A percentile compares a stretch with the other conserved stretches of the same genome.
Evolutionary conservation across 1,140 invertebrate genomes (phyloP).

Genomic region (Akabosia matsudoensis): DNA sequence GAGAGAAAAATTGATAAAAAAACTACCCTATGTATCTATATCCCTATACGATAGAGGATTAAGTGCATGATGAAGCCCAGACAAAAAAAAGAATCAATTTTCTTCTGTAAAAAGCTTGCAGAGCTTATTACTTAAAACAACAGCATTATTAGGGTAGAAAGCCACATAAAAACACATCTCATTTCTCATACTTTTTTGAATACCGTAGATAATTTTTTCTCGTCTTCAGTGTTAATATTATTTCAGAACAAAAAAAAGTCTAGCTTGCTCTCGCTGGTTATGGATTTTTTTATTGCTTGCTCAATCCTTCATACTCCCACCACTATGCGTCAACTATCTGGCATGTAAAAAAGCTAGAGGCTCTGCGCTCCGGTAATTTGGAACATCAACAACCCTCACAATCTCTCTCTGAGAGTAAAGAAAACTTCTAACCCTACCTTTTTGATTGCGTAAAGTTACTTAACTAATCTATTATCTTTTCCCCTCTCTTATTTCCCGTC

Average conservation of each 20-base stretch:
- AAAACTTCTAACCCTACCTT: not conserved
- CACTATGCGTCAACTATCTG: too few relatives aligned
- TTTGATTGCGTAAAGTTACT: conserved; percentile 11
- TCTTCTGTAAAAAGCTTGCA: not conserved
- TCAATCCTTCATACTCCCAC: too few relatives aligned
- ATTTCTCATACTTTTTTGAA: too few relatives aligned
- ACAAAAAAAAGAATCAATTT: not conserved
- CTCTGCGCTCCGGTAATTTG: conserved; percentile 20
- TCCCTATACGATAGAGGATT: too few relatives aligned
- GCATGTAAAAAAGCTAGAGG: not conserved
- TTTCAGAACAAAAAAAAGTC: too few relatives aligned
- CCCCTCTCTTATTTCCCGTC: conserved; percentile 22
- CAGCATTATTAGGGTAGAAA: not conserved
- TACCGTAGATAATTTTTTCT: too few relatives aligned
- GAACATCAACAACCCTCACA: conserved; percentile 13
- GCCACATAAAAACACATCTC: too few relatives aligned
- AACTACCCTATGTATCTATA: too few relatives aligned
- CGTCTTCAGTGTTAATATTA: too few relatives aligned
- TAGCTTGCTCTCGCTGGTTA: too few relatives aligned
- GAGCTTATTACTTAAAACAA: not conserved
- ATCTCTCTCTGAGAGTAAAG: not conserved
- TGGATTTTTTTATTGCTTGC: too few relatives aligned
- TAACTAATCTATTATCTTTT: conserved; percentile 21
- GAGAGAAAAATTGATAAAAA: not conserved
- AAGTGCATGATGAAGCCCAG: too few relatives aligned